A percentile compares a stretch with the other conserved stretches of the same genome.
phyloP scores from a whole-genome alignment of 2,797 vertebrate genomes.

The Falco columbarius region DNA sequence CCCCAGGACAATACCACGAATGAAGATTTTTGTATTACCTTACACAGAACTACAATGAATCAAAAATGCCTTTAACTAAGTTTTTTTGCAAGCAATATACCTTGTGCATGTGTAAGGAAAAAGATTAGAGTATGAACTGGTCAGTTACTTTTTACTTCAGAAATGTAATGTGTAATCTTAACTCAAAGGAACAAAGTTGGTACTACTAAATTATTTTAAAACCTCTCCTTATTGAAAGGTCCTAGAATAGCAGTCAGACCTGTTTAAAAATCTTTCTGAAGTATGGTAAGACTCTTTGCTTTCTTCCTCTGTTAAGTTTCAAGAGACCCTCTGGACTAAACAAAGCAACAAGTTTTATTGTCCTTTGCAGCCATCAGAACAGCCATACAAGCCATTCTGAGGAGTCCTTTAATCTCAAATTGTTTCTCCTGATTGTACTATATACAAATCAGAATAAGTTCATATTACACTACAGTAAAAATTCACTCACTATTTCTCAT shows the following conservation, averaged over 20 bases:
- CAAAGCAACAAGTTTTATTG: neutral
- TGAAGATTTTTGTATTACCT: neutral
- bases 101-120: neutral
- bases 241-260: neutral
- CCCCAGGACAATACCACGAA: neutral
- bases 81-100: neutral
- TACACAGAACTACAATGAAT: neutral
- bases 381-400: neutral
- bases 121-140: neutral
- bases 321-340: neutral
- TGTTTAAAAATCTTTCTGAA: neutral
- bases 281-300: neutral
- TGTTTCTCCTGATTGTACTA: neutral
- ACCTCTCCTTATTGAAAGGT: neutral
- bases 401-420: neutral
- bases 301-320: neutral
- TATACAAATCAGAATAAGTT: neutral
- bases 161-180: neutral
- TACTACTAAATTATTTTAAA: neutral
- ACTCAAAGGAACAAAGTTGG: neutral
- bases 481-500: neutral
- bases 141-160: neutral
- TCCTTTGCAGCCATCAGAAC: neutral
- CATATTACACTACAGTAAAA: neutral
- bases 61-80: neutral